Evolutionary conservation across 2,888 invertebrate genomes (phyloP).

Genomic region (Lasioglossum figueresi): DNA sequence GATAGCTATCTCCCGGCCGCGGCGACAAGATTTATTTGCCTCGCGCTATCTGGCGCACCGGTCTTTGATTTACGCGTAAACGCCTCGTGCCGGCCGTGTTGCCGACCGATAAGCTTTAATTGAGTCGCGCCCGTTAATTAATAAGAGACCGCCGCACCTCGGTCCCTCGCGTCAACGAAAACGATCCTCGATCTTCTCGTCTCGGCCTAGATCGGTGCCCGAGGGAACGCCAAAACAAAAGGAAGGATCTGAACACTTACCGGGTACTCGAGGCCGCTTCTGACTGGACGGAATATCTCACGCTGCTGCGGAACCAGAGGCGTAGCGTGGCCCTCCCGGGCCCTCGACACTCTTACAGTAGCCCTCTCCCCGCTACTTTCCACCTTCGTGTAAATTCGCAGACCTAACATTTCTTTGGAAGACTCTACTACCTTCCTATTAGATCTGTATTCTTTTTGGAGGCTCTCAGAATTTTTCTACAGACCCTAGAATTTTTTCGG

Average conservation of each 20-base stretch:
- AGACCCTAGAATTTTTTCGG: not conserved
- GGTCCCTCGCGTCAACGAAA: not conserved
- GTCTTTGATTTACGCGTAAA: conserved; percentile 78
- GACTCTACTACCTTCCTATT: not conserved
- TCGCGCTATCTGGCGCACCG: conserved; percentile 54
- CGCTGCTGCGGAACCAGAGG: not conserved
- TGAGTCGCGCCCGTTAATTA: conserved; percentile 78
- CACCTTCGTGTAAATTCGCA: too few relatives aligned
- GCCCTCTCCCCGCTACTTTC: not conserved
- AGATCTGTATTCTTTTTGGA: not conserved
- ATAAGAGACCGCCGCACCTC: conserved; percentile 67
- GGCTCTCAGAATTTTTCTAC: not conserved
- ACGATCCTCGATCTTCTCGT: conserved; percentile 28
- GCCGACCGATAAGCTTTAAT: conserved; percentile 74
- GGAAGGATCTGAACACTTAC: not conserved
- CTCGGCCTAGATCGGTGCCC: not conserved
- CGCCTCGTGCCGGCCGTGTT: conserved; percentile 66
- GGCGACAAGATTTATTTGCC: conserved; percentile 55
- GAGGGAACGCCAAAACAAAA: not conserved
- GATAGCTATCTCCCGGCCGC: conserved; percentile 55
- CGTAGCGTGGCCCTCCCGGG: not conserved
- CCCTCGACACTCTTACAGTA: not conserved
- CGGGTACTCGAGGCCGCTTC: not conserved
- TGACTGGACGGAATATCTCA: not conserved
- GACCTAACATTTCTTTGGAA: not conserved